Conservation (phyloP, 2,113 vertebrate species). For the Siniperca chuatsi region DNA sequence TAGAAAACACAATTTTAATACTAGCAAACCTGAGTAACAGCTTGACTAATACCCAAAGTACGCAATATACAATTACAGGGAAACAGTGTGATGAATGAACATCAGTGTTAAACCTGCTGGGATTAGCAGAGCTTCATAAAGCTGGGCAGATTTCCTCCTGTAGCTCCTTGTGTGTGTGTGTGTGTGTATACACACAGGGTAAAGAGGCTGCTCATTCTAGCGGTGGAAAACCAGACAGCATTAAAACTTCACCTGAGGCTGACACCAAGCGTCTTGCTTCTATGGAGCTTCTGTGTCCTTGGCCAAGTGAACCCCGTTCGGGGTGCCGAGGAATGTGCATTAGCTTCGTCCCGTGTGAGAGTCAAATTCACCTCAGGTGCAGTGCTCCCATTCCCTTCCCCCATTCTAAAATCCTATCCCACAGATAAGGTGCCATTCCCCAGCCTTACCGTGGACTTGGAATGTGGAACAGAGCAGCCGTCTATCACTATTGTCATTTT, state of each 20-base stretch:
- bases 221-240: conserved; percentile 79
- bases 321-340: conserved; percentile 85
- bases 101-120: conserved; percentile 79
- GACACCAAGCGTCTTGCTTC: conserved; percentile 79
- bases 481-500: conserved; percentile 67
- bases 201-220: conserved; percentile 80
- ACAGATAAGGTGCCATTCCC: conserved; percentile 81
- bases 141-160: conserved; percentile 76
- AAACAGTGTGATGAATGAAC: conserved; percentile 80
- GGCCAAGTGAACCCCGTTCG: conserved; percentile 83
- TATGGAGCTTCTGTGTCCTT: conserved; percentile 85
- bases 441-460: conserved; percentile 68
- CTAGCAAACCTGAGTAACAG: conserved; percentile 73
- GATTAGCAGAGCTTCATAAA: conserved; percentile 83
- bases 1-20: conserved; percentile 75
- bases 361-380: conserved; percentile 84
- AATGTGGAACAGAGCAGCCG: conserved; percentile 65
- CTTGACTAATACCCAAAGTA: conserved; percentile 79
- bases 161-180: conserved; percentile 23
- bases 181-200: conserved; percentile 16
- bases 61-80: conserved; percentile 84
- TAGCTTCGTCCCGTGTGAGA: conserved; percentile 82
- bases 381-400: conserved; percentile 73
- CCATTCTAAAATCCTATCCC: conserved; percentile 82
- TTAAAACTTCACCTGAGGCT: conserved; percentile 83